Base-by-base conservation (phyloP, 2,888 invertebrate species). In the Eupithecia pulchellata region DNA sequence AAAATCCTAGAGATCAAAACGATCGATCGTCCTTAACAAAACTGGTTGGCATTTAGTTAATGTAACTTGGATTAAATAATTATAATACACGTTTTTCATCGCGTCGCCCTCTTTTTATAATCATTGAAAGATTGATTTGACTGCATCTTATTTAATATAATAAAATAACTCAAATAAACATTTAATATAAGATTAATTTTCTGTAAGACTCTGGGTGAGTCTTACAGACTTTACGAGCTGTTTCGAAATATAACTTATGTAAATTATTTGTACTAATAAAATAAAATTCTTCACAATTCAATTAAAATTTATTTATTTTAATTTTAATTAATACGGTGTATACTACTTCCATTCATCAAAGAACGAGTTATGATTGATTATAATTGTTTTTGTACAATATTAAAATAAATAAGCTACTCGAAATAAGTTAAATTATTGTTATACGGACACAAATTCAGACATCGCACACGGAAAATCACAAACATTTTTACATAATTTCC, bases 61-160 rank as follows among this genome's bases (percentile, higher is more conserved):
- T 17, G 17, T 17, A 27, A 27, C n/a, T 57, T 57, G 3, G 8
- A 69, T 66, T 64, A 32, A 68, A 55, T 72, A 66, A 71, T 66
- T 57, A 72, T 70, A 70, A 62, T 68, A 57, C 70, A 64, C 20
- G 68, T 70, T 82, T 85, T 82, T 83, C 86, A 84, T 81, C 86
- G 86, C 86, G 84, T 81, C 86, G 86, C 86, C 86, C 86, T 77
- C 81, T 81, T 77, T 82, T 77, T 70, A 78, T 79, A 79, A 81
- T 80, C 78, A 77, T 66, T 73, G 81, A 75, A 78, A 77, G 75
- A n/a, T n/a, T n/a, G n/a, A n/a, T n/a, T n/a, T n/a, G n/a, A 77
- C 76, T 71, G 84, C 82, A 86, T 86, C 86, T 85, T 85, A 80
- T 74, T 79, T 77, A 65, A 78, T 20, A 25, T 61, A 34, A 20